Base-by-base conservation (phyloP, 1,140 invertebrate species). In the Cepaea nemoralis region DNA sequence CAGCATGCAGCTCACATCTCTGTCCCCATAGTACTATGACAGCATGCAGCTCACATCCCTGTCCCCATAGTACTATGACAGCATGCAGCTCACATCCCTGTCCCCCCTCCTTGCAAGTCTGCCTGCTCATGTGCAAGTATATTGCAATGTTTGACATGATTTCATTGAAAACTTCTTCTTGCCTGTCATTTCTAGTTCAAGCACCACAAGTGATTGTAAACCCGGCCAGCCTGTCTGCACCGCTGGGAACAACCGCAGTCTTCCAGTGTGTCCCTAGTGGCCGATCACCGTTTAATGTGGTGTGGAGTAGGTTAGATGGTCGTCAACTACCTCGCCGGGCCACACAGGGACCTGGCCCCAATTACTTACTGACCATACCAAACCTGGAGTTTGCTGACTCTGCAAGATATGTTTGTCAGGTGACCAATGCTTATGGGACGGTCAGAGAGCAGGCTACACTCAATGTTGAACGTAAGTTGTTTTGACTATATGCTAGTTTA, bases 351-450 rank as follows among this genome's bases (percentile, higher is more conserved):
- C 78, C 85, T 1, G 82, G 82, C 16, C 84, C 86, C 8, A 80
- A 85, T 14, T 85, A 90, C 74, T 75, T 83, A 12, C 77, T 91
- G 79, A 88, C 87, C 24, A 86, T 91, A n/a, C 76, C 82, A 35
- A 75, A 87, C 37, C 66, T 91, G 63, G 80, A 84, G 39, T 82
- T 85, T 70, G 81, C 77, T 12, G 97, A 99, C 88, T 95, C 95
- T 75, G 97, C 97, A 69, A 93, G 94, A 48, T 98, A 98, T 89
- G 93, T 97, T 67, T 99, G 97, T 88, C 94, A 94, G 85, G 96
- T 96, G 0, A 94, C 93, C 82, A 95, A 96, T 89, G 82, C 87
- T 16, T 88, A 90, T 77, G 89, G 89, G 77, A 87, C 85, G 35
- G 84, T 78, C 35, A 79, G 87, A 48, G 85, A 82, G 31, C 84